phyloP scores from a whole-genome alignment of 2,797 vertebrate species.

The Poecilia wingei region DNA sequence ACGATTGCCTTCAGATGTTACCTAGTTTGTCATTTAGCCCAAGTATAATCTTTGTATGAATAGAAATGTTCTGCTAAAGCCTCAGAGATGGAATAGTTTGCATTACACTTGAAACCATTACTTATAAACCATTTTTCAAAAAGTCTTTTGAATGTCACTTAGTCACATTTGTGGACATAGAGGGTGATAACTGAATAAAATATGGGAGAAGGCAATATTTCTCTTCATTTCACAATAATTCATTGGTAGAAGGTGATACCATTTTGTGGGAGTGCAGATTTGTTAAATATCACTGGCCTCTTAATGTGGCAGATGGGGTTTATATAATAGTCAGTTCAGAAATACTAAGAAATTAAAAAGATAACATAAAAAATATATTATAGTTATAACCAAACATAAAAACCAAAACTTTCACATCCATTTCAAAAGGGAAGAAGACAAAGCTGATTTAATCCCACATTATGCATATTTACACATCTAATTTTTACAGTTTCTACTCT shows the following conservation, averaged over 20 bases:
- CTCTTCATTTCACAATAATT: neutral
- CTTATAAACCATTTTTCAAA: neutral
- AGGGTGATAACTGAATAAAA: neutral
- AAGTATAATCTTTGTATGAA: too few species aligned
- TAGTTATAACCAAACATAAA: too few species aligned
- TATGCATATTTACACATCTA: too few species aligned
- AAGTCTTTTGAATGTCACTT: neutral
- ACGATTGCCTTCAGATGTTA: neutral
- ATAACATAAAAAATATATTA: too few species aligned
- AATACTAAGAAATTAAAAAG: neutral
- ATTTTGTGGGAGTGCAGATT: neutral
- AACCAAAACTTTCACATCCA: too few species aligned
- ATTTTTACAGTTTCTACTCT: too few species aligned
- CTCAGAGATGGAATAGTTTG: neutral
- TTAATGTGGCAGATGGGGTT: slow-evolving; percentile 15
- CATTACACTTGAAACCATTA: neutral
- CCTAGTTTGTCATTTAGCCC: neutral
- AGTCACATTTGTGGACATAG: neutral
- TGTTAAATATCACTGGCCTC: slow-evolving; percentile 10
- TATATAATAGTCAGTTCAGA: slow-evolving; percentile 14
- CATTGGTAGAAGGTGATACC: slow-evolving; percentile 1
- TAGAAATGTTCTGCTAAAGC: too few species aligned
- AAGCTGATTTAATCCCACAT: too few species aligned
- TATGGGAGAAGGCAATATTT: neutral
- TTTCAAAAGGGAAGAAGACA: too few species aligned